Evolutionary conservation across 2,113 vertebrate species (phyloP), one percentile per base, ranked within the genome.

Genomic region (Lasiurus cinereus): DNA sequence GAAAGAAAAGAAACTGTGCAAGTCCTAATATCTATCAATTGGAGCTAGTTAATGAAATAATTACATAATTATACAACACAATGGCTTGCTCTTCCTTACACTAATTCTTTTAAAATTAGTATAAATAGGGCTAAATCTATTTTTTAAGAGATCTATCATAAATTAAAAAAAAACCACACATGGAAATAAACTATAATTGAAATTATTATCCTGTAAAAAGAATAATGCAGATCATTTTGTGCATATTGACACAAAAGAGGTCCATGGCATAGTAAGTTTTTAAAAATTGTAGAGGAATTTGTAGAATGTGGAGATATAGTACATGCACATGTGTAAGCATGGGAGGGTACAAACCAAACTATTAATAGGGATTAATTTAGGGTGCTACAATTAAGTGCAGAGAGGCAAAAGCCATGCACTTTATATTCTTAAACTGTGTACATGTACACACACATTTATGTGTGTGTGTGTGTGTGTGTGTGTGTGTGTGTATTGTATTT

Each of bases 331-430:
- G 8, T 1, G 5, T 29, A 73, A 31, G 1, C 72, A 7, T 50
- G 15, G 27, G 70, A 56, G 92, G 88, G 94, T 80, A 93, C 85
- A 97, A 56, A 94, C 70, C 85, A 96, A 89, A 59, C 13, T 48
- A 5, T 18, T 67, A 88, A 46, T 36, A 90, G 31, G 13, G 9
- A 43, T 74, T 72, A 43, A 24, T 74, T 43, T 46, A 76, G 19
- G 16, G 22, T 66, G 14, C 18, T 21, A 86, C 33, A 29, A 33
- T 8, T 72, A 91, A 54, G 33, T n/a, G 46, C 48, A 29, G 79
- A 56, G 73, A 79, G 14, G 22, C 59, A 24, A 86, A 86, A 93
- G 12, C n/a, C n/a, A n/a, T 48, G 36, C 33, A 74, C 6, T 76
- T 74, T 64, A 59, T n/a, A 80, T 5, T 76, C 50, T 76, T 80